Evolutionary conservation across 37 sponge, comb jelly and placozoan genomes (phyloP), one percentile per base, ranked within the genome.

Genomic region (Crambe crambe): DNA sequence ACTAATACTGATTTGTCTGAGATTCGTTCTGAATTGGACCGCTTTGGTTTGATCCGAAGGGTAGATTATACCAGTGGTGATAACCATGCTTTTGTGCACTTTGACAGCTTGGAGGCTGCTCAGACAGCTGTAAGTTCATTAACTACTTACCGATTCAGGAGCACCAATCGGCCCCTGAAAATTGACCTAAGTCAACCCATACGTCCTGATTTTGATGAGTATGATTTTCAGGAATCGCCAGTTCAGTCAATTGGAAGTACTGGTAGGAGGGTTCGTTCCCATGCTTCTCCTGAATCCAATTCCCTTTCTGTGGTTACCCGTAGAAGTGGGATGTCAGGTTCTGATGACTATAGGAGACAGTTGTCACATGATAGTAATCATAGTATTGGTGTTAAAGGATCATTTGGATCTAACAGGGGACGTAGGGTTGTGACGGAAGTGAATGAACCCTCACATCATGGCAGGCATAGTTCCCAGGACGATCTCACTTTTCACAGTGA

Each of bases 11-110:
- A 91, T 44, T 22, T 91, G 74, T 38, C 80, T 42, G 96, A 95
- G 63, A 75, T 95, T 23, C 87, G 91, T 37, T 70, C 90, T 5
- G 90, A 96, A 42, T 84, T 90, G 58, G 97, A 96, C 38, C 85
- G 91, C 12, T 96, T 93, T 87, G 97, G 97, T n/a, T 44, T 88
- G 75, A 90, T 96, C 20, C 79, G 87, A 3, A 76, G 84, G 54
- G 73, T 90, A 27, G 97, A 96, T 66, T 96, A 90, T 71, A 73
- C 21, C 21, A 85, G 80, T 9, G 87, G 83, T 2, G 91, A 93
- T 42, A 78, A 82, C 63, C 91, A 94, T 73, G 88, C 82, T 21
- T 85, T 82, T 81, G 82, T 90, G 0, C 81, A 94, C 40, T 90
- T 94, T 73, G 85, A 89, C 17, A 80, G 83, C 67, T 64, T 87